Conservation (phyloP, 1,140 invertebrate species). For the Leptinotarsa defecta region DNA sequence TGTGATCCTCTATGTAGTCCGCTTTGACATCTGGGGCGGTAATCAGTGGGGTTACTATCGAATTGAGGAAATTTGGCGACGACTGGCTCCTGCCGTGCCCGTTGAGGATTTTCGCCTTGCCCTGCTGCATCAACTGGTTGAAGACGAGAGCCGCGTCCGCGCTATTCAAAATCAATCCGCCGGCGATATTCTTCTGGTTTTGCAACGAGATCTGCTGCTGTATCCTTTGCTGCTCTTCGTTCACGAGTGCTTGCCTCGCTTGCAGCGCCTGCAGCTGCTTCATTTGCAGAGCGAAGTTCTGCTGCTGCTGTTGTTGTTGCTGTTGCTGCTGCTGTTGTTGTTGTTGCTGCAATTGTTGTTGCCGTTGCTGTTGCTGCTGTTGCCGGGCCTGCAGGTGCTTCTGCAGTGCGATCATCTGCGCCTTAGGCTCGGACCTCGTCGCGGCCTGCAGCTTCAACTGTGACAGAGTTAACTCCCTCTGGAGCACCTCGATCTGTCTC, state of each 20-base stretch:
- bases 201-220: constrained; percentile 56
- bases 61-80: constrained; percentile 60
- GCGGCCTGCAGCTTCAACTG: constrained; percentile 72
- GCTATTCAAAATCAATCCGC: constrained; percentile 48
- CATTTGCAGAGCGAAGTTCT: constrained; percentile 46
- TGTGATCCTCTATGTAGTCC: constrained; percentile 46
- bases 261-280: constrained; percentile 55
- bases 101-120: constrained; percentile 52
- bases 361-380: constrained; percentile 66
- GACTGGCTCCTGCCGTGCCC: constrained; percentile 57
- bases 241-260: constrained; percentile 45
- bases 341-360: constrained; percentile 49
- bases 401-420: constrained; percentile 53
- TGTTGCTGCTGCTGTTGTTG: constrained; percentile 51
- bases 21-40: constrained; percentile 37
- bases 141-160: constrained; percentile 54
- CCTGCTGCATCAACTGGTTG: constrained; percentile 54
- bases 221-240: constrained; percentile 52
- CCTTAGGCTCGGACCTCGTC: constrained; percentile 54
- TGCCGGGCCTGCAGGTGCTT: constrained; percentile 65
- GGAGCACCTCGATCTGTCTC: constrained; percentile 84
- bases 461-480: constrained; percentile 77
- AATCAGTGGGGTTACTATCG: constrained; percentile 52
- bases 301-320: constrained; percentile 54
- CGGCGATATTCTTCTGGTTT: constrained; percentile 51